Percentiles rank a stretch among this genome's conserved stretches.
phyloP scores from a whole-genome alignment of 2,888 invertebrate genomes.

The Thymelicus sylvestris region DNA sequence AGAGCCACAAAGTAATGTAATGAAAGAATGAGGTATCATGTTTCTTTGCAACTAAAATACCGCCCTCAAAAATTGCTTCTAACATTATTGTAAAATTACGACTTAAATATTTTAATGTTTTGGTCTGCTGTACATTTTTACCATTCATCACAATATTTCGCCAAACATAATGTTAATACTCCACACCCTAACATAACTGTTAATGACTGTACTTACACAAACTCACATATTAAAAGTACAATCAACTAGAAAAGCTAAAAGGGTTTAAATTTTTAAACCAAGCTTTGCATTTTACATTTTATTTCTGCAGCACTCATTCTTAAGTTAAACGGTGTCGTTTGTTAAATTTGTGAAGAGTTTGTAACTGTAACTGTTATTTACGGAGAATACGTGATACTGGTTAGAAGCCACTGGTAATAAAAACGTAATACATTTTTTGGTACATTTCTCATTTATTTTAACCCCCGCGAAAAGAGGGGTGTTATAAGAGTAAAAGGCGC shows the following conservation, averaged over 20 bases:
- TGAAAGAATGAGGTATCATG: background rate
- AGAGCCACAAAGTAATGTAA: background rate
- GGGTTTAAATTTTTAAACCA: conserved; percentile 14
- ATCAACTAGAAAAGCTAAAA: conserved; percentile 7
- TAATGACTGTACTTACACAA: background rate
- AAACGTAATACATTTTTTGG: background rate
- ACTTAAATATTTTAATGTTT: background rate
- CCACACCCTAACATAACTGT: no score
- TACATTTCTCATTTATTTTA: no score
- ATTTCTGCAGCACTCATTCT: conserved; percentile 9
- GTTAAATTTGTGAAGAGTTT: conserved; percentile 16
- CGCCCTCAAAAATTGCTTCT: background rate
- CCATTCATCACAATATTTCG: no score
- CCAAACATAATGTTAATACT: no score
- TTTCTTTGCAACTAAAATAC: background rate
- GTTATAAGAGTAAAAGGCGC: no score
- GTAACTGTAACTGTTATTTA: conserved; percentile 1
- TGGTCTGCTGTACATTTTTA: background rate
- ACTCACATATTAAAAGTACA: background rate
- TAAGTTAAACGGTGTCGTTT: background rate
- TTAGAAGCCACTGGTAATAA: background rate
- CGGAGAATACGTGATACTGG: background rate
- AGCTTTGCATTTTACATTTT: conserved; percentile 15
- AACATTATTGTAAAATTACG: background rate
- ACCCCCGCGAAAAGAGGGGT: no score